Percentiles rank a stretch among this genome's conserved stretches.
Conservation (phyloP, 2,797 vertebrate species). For the Erithacus rubecula region DNA sequence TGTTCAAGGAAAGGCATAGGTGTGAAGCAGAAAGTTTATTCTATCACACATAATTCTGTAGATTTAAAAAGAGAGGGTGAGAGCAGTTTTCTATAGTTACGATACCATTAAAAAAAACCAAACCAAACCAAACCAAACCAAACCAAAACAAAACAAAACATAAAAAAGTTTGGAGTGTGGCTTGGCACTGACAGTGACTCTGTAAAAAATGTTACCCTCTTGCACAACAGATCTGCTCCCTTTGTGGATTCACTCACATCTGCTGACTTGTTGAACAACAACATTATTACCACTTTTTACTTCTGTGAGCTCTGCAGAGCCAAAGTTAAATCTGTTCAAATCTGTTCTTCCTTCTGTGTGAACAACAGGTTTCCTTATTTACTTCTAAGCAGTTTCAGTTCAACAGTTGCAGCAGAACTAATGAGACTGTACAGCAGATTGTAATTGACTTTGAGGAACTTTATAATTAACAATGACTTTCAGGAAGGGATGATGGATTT, state of each 20-base stretch:
- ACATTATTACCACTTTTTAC: neutral
- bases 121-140: neutral
- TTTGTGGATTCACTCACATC: neutral
- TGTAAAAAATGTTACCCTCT: slow-evolving; percentile 3
- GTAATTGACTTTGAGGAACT: neutral
- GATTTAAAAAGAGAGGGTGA: neutral
- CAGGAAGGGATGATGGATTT: neutral
- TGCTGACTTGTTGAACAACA: slow-evolving; percentile 38
- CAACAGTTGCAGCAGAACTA: neutral
- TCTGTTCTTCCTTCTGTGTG: neutral
- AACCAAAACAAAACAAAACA: neutral
- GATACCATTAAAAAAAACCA: neutral
- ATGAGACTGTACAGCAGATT: neutral
- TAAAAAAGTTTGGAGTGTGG: neutral
- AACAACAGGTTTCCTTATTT: slow-evolving; percentile 9
- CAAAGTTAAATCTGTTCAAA: neutral
- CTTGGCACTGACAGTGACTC: neutral
- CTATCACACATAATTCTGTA: neutral
- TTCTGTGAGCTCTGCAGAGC: neutral
- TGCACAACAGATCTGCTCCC: neutral
- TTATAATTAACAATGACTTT: neutral
- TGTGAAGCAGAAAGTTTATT: neutral
- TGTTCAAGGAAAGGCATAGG: neutral
- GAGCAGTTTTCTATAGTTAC: neutral
- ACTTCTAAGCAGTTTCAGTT: neutral